Percentiles rank a stretch among this genome's conserved stretches.
Conservation (phyloP, 2,113 vertebrate genomes). For the Oophaga pumilio region DNA sequence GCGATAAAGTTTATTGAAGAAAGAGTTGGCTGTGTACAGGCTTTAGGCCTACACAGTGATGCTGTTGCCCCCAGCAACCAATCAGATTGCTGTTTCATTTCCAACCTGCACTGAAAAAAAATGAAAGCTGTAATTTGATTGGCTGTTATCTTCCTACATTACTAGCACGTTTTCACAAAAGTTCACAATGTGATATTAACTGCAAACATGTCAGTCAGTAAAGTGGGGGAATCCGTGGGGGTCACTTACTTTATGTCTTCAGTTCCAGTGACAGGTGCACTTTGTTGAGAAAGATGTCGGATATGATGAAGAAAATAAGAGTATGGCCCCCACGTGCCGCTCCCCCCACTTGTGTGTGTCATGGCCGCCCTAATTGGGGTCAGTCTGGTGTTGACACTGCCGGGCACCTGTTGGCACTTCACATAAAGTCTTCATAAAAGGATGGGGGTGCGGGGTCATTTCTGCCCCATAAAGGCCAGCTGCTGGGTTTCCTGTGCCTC, state of each 20-base stretch:
- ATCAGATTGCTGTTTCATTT: not conserved
- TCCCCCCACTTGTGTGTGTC: not conserved
- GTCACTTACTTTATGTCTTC: not conserved
- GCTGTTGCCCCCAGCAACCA: not conserved
- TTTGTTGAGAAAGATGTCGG: not conserved
- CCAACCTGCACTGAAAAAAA: not conserved
- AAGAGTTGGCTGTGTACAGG: too few species aligned
- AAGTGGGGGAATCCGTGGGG: not conserved
- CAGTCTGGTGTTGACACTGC: not conserved
- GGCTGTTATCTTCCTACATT: too few species aligned
- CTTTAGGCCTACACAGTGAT: too few species aligned
- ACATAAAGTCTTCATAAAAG: slow-evolving; percentile 27
- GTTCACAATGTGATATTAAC: too few species aligned
- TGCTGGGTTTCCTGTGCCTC: slow-evolving; percentile 62
- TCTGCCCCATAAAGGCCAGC: slow-evolving; percentile 61
- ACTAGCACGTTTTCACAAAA: too few species aligned
- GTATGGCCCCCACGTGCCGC: too few species aligned
- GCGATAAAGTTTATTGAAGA: not conserved
- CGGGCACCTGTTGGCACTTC: not conserved
- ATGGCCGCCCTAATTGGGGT: slow-evolving; percentile 11
- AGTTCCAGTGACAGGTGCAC: not conserved
- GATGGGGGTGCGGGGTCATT: slow-evolving; percentile 62
- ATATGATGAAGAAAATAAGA: not conserved
- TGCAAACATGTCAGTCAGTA: too few species aligned
- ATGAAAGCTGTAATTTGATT: not conserved